These are phyloP conservation scores for Melitaea athalia DNA, from an alignment of 2,888 invertebrate genomes.

Conservation along the genomic window DNA sequence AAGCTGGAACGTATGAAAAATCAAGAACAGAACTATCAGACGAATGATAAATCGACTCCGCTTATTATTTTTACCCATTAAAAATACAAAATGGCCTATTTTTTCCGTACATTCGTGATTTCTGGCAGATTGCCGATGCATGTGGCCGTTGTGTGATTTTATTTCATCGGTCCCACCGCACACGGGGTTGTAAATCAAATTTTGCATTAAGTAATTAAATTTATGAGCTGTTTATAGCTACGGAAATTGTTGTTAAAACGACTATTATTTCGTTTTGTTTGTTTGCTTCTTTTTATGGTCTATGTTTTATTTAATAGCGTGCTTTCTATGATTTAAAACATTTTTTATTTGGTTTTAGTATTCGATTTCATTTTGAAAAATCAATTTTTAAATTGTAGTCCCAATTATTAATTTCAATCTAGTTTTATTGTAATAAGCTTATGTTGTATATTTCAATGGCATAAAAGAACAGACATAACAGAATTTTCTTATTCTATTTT, in stretches of 20 bases:
- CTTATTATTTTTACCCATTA: constrained; percentile 79
- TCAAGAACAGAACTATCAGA: constrained; percentile 62
- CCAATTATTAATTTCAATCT: too few relatives aligned
- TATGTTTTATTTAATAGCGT: constrained; percentile 19
- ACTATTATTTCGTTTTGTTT: constrained; percentile 47
- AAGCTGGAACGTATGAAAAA: constrained; percentile 74
- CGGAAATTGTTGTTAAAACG: constrained; percentile 70
- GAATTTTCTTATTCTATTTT: too few relatives aligned
- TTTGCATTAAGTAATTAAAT: constrained; percentile 80
- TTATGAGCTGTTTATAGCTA: constrained; percentile 77
- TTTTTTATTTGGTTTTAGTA: constrained; percentile 2
- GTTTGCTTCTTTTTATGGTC: constrained; percentile 24
- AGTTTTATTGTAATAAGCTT: too few relatives aligned
- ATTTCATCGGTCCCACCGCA: constrained; percentile 61
- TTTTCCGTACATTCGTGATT: constrained; percentile 56
- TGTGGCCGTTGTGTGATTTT: constrained; percentile 62
- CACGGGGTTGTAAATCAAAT: constrained; percentile 67
- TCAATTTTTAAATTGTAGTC: too few relatives aligned
- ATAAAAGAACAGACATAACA: too few relatives aligned
- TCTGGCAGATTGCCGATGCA: constrained; percentile 70
- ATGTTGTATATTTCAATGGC: too few relatives aligned
- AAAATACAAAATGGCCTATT: constrained; percentile 68
- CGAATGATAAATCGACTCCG: constrained; percentile 62
- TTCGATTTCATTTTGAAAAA: too few relatives aligned
- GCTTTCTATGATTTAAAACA: neutral